Evolutionary conservation across 2,888 invertebrate species (phyloP).

Genomic region (Liodrosophila aerea): DNA sequence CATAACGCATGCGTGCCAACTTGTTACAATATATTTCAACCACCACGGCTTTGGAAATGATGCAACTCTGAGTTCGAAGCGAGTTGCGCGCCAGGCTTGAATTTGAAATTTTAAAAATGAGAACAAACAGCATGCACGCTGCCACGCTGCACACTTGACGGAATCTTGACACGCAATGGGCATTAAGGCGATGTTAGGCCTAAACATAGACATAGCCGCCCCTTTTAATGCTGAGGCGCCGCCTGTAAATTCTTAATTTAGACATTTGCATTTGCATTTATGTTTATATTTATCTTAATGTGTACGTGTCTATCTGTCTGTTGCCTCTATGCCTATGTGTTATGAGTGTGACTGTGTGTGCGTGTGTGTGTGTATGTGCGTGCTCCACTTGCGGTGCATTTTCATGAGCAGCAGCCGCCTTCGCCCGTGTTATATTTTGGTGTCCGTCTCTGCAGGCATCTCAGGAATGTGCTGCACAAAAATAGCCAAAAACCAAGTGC

Average conservation of each 20-base stretch:
- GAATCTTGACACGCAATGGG: slow-evolving; percentile 54
- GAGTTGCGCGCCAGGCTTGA: slow-evolving; percentile 34
- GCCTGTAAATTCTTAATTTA: slow-evolving; percentile 61
- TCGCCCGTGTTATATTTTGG: not conserved
- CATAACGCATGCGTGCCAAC: slow-evolving; percentile 56
- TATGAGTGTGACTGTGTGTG: slow-evolving; percentile 10
- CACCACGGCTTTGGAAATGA: too few relatives aligned
- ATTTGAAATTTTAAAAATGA: slow-evolving; percentile 12
- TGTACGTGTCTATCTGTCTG: slow-evolving; percentile 10
- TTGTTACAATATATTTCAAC: too few relatives aligned
- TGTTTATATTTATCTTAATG: slow-evolving; percentile 51
- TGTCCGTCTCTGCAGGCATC: slow-evolving; percentile 47
- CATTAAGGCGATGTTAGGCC: slow-evolving; percentile 28
- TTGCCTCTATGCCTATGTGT: too few relatives aligned
- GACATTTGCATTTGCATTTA: slow-evolving; percentile 59
- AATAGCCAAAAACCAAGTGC: slow-evolving; percentile 71
- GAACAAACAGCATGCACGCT: slow-evolving; percentile 9
- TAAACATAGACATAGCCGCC: slow-evolving; percentile 43
- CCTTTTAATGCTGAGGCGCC: slow-evolving; percentile 51
- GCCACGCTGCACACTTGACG: slow-evolving; percentile 49
- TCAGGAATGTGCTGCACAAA: slow-evolving; percentile 67
- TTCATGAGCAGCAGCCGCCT: slow-evolving; percentile 49
- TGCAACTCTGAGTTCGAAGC: slow-evolving; percentile 33
- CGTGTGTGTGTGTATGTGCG: slow-evolving; percentile 21
- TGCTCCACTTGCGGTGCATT: slow-evolving; percentile 65